Percentiles rank a stretch among this genome's conserved stretches.
These are phyloP conservation scores for Nannobrachium achirus DNA, from an alignment of 2,113 vertebrate species.

Conservation along the genomic window DNA sequence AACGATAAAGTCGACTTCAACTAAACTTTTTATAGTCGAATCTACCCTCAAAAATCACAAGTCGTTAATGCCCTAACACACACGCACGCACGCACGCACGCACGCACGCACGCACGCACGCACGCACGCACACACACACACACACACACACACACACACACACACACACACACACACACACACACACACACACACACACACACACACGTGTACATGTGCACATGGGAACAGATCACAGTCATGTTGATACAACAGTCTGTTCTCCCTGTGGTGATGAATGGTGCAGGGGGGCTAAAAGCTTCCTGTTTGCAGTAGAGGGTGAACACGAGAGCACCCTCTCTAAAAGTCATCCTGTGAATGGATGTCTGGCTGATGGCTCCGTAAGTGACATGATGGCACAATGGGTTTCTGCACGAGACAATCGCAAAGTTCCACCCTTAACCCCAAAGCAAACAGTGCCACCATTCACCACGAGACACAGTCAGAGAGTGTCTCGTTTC, in stretches of 20 bases:
- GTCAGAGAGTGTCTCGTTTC: constrained; percentile 27
- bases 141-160: no score
- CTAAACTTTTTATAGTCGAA: no score
- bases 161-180: no score
- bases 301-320: constrained; percentile 53
- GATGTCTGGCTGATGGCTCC: constrained; percentile 42
- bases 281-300: constrained; percentile 43
- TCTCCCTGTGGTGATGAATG: constrained; percentile 43
- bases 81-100: no score
- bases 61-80: no score
- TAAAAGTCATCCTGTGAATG: constrained; percentile 2
- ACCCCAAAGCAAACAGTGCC: constrained; percentile 34
- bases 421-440: constrained; percentile 46
- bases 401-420: constrained; percentile 35
- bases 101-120: background rate
- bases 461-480: constrained; percentile 22
- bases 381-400: constrained; percentile 32
- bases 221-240: constrained; percentile 48
- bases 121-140: no score
- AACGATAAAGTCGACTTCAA: no score
- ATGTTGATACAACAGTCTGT: constrained; percentile 51
- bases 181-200: no score
- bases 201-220: background rate
- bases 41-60: no score
- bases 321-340: constrained; percentile 9